Evolutionary conservation across 2,888 invertebrate genomes (phyloP), one percentile per base, ranked within the genome.

Genomic region (Liodrosophila aerea): DNA sequence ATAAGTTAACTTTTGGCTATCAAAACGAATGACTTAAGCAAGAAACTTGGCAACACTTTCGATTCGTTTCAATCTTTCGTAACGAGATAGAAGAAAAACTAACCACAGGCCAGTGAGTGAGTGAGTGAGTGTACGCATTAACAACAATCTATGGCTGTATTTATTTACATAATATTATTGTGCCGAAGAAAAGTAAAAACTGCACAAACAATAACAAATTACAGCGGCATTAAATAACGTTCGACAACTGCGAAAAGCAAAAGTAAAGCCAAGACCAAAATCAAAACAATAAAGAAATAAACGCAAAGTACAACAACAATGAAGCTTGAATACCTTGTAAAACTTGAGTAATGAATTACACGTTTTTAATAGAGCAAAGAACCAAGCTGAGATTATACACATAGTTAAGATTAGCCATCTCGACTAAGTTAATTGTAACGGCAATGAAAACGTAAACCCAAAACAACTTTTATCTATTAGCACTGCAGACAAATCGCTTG

Each of bases 111-210:
- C n/a, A n/a, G n/a, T n/a, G n/a, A n/a, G n/a, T n/a, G n/a, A n/a
- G n/a, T n/a, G n/a, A 61, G 56, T 52, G 50, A 65, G 66, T 40
- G 57, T 45, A 57, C 52, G 71, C 57, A 51, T 62, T 51, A 41
- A 57, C 53, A 40, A 54, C 53, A 45, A 67, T 54, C 52, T 71
- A 56, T 59, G 46, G 52, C 62, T 50, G 56, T 47, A 31, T n/a
- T 7, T 34, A 63, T 71, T 71, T 71, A 72, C 67, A 71, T 71
- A 67, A 71, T 53, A 67, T 43, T 34, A 46, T 51, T 46, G 31
- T 40, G 37, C 5, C n/a, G 2, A 5, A 11, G 31, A 27, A 31
- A 69, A 46, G 49, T 41, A 51, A 61, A 49, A 62, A 53, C 8
- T 33, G 43, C 41, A 40, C 40, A 61, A 33, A 30, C 50, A 9